Evolutionary conservation across 1,140 invertebrate genomes (phyloP).

Genomic region (Telenomus remus): DNA sequence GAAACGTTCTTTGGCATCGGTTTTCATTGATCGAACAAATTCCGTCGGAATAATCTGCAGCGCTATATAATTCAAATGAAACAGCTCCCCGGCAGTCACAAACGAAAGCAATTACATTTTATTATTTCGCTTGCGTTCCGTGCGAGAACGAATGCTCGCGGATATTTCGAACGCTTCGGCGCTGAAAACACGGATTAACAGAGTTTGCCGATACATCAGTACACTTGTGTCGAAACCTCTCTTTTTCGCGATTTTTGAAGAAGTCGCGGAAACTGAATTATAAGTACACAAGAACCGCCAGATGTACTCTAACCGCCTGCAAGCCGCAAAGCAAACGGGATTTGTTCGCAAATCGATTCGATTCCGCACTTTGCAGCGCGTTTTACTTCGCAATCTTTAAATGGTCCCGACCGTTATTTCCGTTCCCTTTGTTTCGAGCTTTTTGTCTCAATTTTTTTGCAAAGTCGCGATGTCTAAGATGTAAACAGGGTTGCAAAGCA

Average conservation of each 20-base stretch:
- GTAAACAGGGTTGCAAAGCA: too few relatives aligned
- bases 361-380: slow-evolving; percentile 44
- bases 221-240: slow-evolving; percentile 43
- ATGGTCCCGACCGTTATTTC: slow-evolving; percentile 38
- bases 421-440: slow-evolving; percentile 23
- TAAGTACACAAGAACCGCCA: slow-evolving; percentile 18
- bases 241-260: slow-evolving; percentile 35
- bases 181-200: slow-evolving; percentile 43
- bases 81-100: slow-evolving; percentile 13
- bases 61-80: slow-evolving; percentile 14
- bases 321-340: slow-evolving; percentile 53
- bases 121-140: slow-evolving; percentile 15
- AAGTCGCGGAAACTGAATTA: slow-evolving; percentile 22
- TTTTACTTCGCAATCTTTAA: slow-evolving; percentile 47
- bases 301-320: slow-evolving; percentile 44
- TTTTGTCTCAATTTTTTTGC: slow-evolving; percentile 16
- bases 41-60: slow-evolving; percentile 27
- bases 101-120: slow-evolving; percentile 27
- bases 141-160: not conserved
- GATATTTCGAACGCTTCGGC: slow-evolving; percentile 22
- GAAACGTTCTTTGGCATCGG: too few relatives aligned
- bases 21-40: slow-evolving; percentile 12
- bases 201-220: slow-evolving; percentile 49
- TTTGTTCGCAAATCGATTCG: slow-evolving; percentile 56
- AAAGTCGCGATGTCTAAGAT: not conserved